Evolutionary conservation across 2,113 vertebrate species (phyloP), one percentile per base, ranked within the genome.

Genomic region (Panthera tigris): DNA sequence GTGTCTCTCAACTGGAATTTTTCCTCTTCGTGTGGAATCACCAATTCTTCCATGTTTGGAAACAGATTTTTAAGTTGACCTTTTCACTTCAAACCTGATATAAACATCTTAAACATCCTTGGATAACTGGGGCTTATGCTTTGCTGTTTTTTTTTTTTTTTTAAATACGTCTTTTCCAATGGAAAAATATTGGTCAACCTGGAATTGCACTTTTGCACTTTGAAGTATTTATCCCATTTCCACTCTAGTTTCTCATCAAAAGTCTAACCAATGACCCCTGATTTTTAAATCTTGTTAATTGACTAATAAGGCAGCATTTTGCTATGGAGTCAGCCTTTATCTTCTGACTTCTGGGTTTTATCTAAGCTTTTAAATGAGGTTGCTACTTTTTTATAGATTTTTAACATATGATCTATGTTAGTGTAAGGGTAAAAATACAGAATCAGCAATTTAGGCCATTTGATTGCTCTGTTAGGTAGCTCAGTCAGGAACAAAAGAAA

Each of bases 361-460:
- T 33, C 69, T 97, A 25, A 84, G 45, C 16, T 95, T 93, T 92
- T 69, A 74, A 90, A 69, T 82, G 76, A 29, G n/a, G 66, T 71
- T 68, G 19, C 78, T 96, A 18, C 83, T 86, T 96, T 25, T 92
- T 76, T 86, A 91, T 79, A 89, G n/a, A 66, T 86, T 86, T 95
- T 91, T 89, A 95, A 57, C 41, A 48, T 80, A 63, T 79, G 50
- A 81, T 69, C 50, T 92, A 25, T 68, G 29, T 92, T 65, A 76
- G 57, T 33, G 4, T 69, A 89, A 66, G 52, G 41, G 13, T 87
- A 57, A 91, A 97, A 96, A 74, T 74, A 66, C 13, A 39, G 55
- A 83, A 36, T 96, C 79, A 92, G 89, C 93, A 81, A 36, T 65
- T 95, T 65, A 80, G 50, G n/a, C 8, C 80, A 19, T 89, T 86